phyloP scores from a whole-genome alignment of 2,888 invertebrate genomes.

The Tiphia femorata region DNA sequence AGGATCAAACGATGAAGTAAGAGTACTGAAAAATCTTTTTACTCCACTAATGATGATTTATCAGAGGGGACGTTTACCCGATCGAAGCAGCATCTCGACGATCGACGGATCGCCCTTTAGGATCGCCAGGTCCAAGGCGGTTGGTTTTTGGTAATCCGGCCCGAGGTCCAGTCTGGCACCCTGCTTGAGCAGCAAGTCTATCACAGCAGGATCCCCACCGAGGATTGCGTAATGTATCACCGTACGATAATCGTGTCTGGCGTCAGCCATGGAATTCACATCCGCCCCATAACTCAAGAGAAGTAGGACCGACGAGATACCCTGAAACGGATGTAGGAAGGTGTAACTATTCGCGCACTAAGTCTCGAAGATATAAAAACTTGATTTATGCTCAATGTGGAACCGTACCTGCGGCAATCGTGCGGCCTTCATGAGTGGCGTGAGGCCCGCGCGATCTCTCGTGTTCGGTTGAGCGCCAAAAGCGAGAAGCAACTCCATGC shows the following conservation, averaged over 20 bases:
- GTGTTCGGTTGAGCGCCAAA: slow-evolving; percentile 92
- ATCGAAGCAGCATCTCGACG: slow-evolving; percentile 77
- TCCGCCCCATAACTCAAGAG: slow-evolving; percentile 86
- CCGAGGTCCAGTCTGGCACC: slow-evolving; percentile 81
- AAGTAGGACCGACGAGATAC: slow-evolving; percentile 81
- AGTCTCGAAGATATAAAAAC: too few species aligned
- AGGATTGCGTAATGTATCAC: slow-evolving; percentile 91
- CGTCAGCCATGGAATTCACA: slow-evolving; percentile 87
- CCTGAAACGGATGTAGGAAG: too few species aligned
- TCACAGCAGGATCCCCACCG: slow-evolving; percentile 79
- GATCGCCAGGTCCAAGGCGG: slow-evolving; percentile 88
- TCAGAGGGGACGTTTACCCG: slow-evolving; percentile 73
- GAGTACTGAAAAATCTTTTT: too few species aligned
- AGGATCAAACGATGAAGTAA: too few species aligned
- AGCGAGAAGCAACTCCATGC: slow-evolving; percentile 83
- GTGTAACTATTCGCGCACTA: too few species aligned
- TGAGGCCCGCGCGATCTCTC: slow-evolving; percentile 87
- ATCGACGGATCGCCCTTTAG: slow-evolving; percentile 83
- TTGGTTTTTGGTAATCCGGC: slow-evolving; percentile 77
- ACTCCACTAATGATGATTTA: too few species aligned
- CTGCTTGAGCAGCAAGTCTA: slow-evolving; percentile 84
- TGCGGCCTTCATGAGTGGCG: slow-evolving; percentile 92
- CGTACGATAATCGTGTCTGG: slow-evolving; percentile 88
- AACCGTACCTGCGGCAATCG: slow-evolving; percentile 82
- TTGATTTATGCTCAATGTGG: too few species aligned